phyloP scores from a whole-genome alignment of 2,888 invertebrate species.

The Drosophila rellima region DNA sequence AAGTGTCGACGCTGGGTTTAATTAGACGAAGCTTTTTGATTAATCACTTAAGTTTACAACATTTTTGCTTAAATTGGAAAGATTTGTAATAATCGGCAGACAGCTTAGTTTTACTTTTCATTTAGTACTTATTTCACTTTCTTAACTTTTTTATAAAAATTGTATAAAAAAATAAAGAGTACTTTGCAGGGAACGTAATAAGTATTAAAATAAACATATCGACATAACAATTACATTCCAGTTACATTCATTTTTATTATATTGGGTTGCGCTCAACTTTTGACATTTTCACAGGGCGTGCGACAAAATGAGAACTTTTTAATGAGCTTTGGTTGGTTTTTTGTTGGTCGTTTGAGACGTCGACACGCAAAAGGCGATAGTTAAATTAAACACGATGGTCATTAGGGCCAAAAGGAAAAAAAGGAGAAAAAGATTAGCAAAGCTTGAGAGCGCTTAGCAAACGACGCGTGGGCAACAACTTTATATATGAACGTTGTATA shows the following conservation, averaged over 20 bases:
- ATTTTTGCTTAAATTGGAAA: neutral
- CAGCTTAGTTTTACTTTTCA: neutral
- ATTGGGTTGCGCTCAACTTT: constrained; percentile 46
- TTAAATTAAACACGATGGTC: constrained; percentile 55
- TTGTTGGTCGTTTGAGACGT: constrained; percentile 10
- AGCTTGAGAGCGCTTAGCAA: constrained; percentile 3
- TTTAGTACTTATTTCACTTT: neutral
- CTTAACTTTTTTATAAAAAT: neutral
- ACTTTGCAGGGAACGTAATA: too few species aligned
- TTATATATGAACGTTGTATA: constrained; percentile 12
- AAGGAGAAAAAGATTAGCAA: constrained; percentile 22
- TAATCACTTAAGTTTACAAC: constrained; percentile 5
- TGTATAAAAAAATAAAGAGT: too few species aligned
- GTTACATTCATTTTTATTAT: too few species aligned
- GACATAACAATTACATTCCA: too few species aligned
- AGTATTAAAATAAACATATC: too few species aligned
- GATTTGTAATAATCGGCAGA: neutral
- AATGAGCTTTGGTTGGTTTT: constrained; percentile 45
- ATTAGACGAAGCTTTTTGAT: constrained; percentile 23
- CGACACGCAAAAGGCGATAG: constrained; percentile 30
- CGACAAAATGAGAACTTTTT: constrained; percentile 52
- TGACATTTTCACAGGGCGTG: constrained; percentile 54
- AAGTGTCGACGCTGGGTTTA: constrained; percentile 11
- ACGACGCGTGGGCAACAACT: constrained; percentile 46
- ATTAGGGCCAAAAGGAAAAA: constrained; percentile 36